Evolutionary conservation across 2,888 invertebrate genomes (phyloP), one percentile per base, ranked within the genome.

Genomic region (Zygogramma bicolorata): DNA sequence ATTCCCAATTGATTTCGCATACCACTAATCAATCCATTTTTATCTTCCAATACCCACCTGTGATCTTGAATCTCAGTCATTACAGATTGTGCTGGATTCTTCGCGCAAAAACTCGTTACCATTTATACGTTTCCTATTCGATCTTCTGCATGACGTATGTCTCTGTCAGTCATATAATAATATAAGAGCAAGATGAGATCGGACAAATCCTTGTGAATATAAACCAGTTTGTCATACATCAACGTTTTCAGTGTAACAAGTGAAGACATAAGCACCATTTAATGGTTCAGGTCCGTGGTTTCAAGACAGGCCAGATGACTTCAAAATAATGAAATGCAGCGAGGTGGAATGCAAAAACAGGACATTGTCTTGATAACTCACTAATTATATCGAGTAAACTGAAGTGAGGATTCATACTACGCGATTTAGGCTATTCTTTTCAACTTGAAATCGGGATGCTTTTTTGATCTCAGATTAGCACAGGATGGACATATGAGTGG

Each of bases 201-300:
- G 73, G 75, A 75, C 77, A 77, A 74, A 79, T 78, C 78, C 77
- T 76, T 74, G 76, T 75, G 73, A 71, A 78, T 80, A 78, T 74
- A 80, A 81, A 81, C 82, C 78, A 79, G 82, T 82, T 81, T 81
- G 80, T 82, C 81, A 81, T 84, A 83, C 82, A 82, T 85, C 84
- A 84, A 81, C 77, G 83, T 84, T 85, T 84, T 85, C 81, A 79
- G 71, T 70, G 73, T 78, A 80, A 81, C 80, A 77, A 77, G 80
- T 74, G 77, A 69, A 81, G 84, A 83, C 84, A 82, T 83, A 83
- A 83, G 82, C 82, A 81, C 83, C 77, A 81, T 78, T 81, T 82
- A 81, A 80, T 80, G 74, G 79, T 74, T 82, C 67, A 58, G 71
- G 63, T 73, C 63, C 65, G 40, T 69, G 76, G 71, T 75, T 68